Evolutionary conservation across 2,113 vertebrate species (phyloP), one percentile per base, ranked within the genome.

Genomic region (Hypanus sabinus): DNA sequence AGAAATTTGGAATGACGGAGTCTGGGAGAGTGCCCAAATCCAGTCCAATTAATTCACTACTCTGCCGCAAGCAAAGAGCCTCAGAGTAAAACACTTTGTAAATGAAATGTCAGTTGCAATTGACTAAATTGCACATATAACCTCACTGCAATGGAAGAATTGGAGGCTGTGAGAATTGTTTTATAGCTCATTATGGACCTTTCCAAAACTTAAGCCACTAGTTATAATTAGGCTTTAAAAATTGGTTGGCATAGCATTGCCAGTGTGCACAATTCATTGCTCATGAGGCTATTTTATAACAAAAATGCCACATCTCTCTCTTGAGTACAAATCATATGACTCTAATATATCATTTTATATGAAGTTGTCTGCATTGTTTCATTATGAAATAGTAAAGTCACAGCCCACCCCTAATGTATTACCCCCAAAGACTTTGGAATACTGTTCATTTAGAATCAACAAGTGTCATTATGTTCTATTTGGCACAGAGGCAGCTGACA

Each of bases 41-140:
- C 27, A 24, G 83, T 27, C 60, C 60, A 62, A 88, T 65, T 90
- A 65, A 36, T 90, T 68, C 60, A 33, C 30, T 68, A 22, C 2
- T 65, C 85, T 90, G 85, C 9, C n/a, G 62, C 57, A 88, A 60
- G 27, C 27, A n/a, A 62, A n/a, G 83, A 62, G 38, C 9, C n/a
- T 88, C 12, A n/a, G 57, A 88, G 65, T 65, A 90, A 65, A 68
- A n/a, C 14, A 68, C 60, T 90, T 90, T 90, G 85, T n/a, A 90
- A 68, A 90, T n/a, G n/a, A 36, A 90, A 90, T 65, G 5, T 65
- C 85, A 68, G 57, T 36, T 33, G 14, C 30, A 65, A 33, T 65
- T 33, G 57, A 30, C 60, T 65, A 90, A 90, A 65, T 65, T 65
- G 60, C n/a, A 33, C 60, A 20, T 30, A 36, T 68, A 18, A n/a